A percentile compares a stretch with the other conserved stretches of the same genome.
Conservation (phyloP, 1,140 invertebrate genomes). For the Apis florea region DNA sequence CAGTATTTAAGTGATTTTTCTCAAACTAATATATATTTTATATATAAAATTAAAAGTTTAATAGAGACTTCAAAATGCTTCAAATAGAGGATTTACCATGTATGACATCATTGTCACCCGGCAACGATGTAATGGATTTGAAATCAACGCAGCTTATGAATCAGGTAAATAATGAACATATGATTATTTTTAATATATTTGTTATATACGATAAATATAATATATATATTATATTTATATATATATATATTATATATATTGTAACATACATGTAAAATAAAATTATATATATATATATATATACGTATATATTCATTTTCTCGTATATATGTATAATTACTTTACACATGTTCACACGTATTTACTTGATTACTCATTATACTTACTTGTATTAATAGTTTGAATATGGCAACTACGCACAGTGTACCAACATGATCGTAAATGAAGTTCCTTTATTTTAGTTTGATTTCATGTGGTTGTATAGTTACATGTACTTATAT, state of each 20-base stretch:
- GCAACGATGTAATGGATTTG: constrained; percentile 31
- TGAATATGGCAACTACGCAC: constrained; percentile 63
- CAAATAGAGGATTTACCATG: constrained; percentile 52
- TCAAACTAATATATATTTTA: neutral
- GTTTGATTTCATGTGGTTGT: neutral
- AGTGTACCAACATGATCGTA: constrained; percentile 36
- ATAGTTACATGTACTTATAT: neutral
- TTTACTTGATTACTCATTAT: neutral
- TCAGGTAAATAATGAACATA: constrained; percentile 55
- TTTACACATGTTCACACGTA: neutral
- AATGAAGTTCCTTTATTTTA: constrained; percentile 49
- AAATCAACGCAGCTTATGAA: constrained; percentile 52
- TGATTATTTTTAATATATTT: constrained; percentile 11
- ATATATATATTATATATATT: neutral
- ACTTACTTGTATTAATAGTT: neutral
- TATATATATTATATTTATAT: constrained; percentile 3
- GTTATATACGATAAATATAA: constrained; percentile 50
- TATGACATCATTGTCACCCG: constrained; percentile 59
- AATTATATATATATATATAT: neutral
- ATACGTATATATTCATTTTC: neutral
- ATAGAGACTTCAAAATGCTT: constrained; percentile 21
- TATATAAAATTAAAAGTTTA: neutral
- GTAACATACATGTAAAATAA: neutral
- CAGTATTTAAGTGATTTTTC: neutral
- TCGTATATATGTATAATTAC: neutral